These are phyloP conservation scores for Seira ritae DNA, from an alignment of 2,888 invertebrate genomes.

Conservation along the genomic window DNA sequence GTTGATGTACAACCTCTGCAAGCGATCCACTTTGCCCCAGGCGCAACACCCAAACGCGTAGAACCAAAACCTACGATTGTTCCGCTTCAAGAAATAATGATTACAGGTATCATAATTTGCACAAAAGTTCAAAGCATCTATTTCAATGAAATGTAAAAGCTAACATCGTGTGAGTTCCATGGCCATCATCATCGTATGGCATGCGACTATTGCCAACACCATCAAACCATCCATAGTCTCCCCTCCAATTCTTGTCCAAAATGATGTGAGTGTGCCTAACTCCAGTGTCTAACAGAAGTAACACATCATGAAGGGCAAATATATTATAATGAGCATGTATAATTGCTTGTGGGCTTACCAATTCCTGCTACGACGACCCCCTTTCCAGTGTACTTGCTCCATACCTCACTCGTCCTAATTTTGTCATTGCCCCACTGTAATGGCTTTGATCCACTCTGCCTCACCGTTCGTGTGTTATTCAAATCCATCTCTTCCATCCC, in stretches of 20 bases:
- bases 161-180: not conserved
- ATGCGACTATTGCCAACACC: not conserved
- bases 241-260: too few species aligned
- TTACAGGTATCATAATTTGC: not conserved
- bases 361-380: constrained; percentile 36
- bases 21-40: constrained; percentile 38
- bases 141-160: too few species aligned
- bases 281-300: too few species aligned
- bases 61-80: not conserved
- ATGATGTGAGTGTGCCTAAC: too few species aligned
- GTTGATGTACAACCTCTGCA: constrained; percentile 29
- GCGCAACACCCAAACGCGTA: not conserved
- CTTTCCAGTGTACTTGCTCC: constrained; percentile 24
- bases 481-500: not conserved
- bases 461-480: not conserved
- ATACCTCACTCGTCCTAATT: constrained; percentile 21
- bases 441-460: not conserved
- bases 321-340: too few species aligned
- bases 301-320: too few species aligned
- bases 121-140: too few species aligned
- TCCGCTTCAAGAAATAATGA: not conserved
- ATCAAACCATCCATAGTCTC: not conserved
- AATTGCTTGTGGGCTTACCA: constrained; percentile 33
- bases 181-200: not conserved
- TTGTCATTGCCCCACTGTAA: constrained; percentile 25